Base-by-base conservation (phyloP, 2,113 vertebrate genomes). In the Argyrosomus japonicus region DNA sequence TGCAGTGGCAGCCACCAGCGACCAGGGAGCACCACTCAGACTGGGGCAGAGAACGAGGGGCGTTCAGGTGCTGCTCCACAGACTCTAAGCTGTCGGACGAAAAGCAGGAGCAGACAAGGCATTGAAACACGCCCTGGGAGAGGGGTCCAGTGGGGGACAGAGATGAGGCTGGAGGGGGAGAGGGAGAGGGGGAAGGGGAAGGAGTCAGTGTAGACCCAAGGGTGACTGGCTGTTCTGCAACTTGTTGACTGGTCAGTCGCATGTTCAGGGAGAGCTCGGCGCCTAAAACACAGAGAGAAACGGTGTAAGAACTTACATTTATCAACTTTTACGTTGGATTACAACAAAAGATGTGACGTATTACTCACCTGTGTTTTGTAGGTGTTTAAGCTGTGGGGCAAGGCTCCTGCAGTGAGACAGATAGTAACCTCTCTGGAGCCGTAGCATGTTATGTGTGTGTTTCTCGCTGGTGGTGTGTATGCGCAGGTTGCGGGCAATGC, bases 401-500 rank as follows among this genome's bases (percentile, higher is more conserved):
- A 98, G 96, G 91, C 93, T 96, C 95, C 97, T 95, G 93, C 97
- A 97, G 93, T 98, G 98, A 0, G 97, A 97, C 95, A 99, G 95
- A 94, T 99, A 99, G 95, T 98, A 99, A 94, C 82, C 98, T 97
- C 93, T 98, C 95, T 99, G 98, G 75, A 99, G 95, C 86, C 99
- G 93, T 89, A 99, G 94, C 97, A 99, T 97, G 64, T 99, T 99
- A 63, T 99, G 98, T 89, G 99, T 99, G 95, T 99, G 98, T 95
- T 99, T 99, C 96, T 99, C 98, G 72, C 98, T 99, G 90, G 98
- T 99, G 96, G 99, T 99, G 95, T 99, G 98, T 88, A 99, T 99
- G 83, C 98, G 97, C 54, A 99, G 96, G 96, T 99, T 99, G 45
- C 98, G 95, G 5, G 98, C 98, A 79, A 99, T 98, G 58, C 98